Base-by-base conservation (phyloP, 2,113 vertebrate genomes). In the Heterocephalus glaber region DNA sequence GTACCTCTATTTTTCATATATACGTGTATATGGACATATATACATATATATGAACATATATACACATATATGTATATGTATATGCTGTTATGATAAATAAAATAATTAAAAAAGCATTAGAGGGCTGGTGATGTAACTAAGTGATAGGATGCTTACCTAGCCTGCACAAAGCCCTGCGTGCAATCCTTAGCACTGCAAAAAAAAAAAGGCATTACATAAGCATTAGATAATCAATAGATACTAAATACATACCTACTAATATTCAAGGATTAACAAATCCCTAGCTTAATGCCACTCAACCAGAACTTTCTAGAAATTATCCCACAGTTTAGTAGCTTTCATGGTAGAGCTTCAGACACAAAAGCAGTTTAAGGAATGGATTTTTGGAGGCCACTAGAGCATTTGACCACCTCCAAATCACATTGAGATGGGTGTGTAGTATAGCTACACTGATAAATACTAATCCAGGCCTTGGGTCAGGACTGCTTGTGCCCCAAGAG, bases 261-360 rank as follows among this genome's bases (percentile, higher is more conserved):
- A 63, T 52, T 16, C 12, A 17, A 56, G 61, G 60, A 38, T 86
- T 87, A 85, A 65, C 49, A 44, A 85, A 58, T 19, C 38, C 47
- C 56, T 60, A 85, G 17, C 14, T 65, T 93, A 52, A 49, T 65
- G 38, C 33, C 56, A 49, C 17, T 94, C 1, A 5, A 68, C 16
- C n/a, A 76, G n/a, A 74, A 89, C 17, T 54, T 68, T 68, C 84
- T 79, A 85, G 79, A 94, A 92, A 74, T 17, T 72, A 56, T 41
- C 38, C 68, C 68, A 89, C 3, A 35, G 77, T n/a, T 38, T 56
- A 61, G 72, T 12, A 22, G 52, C 72, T 19, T 52, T 86, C 70
- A 38, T 2, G 19, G n/a, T 49, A 17, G 28, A 56, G 12, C 52
- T 88, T 95, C 86, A 93, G 90, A 88, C 13, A 24, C 20, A 47